A percentile compares a stretch with the other conserved stretches of the same genome.
phyloP scores from a whole-genome alignment of 2,797 vertebrate genomes.

The Microchirus variegatus region DNA sequence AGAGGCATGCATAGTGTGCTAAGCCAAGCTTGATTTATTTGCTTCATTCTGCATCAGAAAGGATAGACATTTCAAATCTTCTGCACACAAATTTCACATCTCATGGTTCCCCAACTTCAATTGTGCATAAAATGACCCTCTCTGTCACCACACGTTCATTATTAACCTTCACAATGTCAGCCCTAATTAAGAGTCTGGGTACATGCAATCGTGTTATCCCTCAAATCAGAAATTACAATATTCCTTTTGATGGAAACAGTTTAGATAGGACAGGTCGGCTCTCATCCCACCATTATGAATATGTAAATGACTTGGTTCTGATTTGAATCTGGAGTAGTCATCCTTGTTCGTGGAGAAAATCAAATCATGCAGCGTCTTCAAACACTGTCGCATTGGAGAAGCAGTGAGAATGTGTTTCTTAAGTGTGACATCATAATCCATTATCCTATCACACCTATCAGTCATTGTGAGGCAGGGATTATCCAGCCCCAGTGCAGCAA shows the following conservation, averaged over 20 bases:
- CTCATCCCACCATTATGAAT: slow-evolving; percentile 41
- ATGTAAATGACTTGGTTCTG: slow-evolving; percentile 52
- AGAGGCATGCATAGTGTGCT: slow-evolving; percentile 36
- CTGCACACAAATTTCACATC: slow-evolving; percentile 41
- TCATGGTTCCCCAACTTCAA: slow-evolving; percentile 35
- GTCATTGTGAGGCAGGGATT: slow-evolving; percentile 18
- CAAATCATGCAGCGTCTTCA: slow-evolving; percentile 31
- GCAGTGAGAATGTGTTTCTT: slow-evolving; percentile 19
- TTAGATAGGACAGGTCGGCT: slow-evolving; percentile 37
- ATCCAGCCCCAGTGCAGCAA: slow-evolving; percentile 15
- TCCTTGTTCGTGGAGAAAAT: slow-evolving; percentile 48
- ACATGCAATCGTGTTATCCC: slow-evolving; percentile 44
- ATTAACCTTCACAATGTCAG: slow-evolving; percentile 43
- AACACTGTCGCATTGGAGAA: slow-evolving; percentile 14
- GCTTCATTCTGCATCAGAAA: slow-evolving; percentile 43
- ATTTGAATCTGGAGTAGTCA: slow-evolving; percentile 38
- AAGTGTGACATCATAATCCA: slow-evolving; percentile 14
- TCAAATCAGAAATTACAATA: slow-evolving; percentile 54
- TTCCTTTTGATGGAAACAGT: slow-evolving; percentile 45
- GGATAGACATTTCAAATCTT: slow-evolving; percentile 32
- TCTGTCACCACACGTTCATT: slow-evolving; percentile 31
- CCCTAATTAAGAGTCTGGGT: slow-evolving; percentile 37
- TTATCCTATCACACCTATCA: slow-evolving; percentile 33
- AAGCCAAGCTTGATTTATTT: slow-evolving; percentile 60
- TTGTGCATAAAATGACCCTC: slow-evolving; percentile 36